These are phyloP conservation scores for Marcusenius ussheri DNA, from an alignment of 2,113 vertebrate species.

Conservation along the genomic window DNA sequence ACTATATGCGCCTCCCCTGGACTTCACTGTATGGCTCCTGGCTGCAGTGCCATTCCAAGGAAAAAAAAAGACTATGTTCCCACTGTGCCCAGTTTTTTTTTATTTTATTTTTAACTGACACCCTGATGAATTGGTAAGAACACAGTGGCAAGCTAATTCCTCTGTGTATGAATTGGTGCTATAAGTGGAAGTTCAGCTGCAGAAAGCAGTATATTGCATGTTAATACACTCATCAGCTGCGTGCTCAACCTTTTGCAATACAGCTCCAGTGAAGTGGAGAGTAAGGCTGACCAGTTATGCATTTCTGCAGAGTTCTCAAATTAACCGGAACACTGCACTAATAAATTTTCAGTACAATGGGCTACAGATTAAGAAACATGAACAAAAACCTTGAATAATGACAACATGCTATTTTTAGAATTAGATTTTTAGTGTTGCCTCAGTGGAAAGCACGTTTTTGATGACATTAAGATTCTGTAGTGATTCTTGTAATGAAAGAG, in stretches of 20 bases:
- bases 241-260: constrained; percentile 16
- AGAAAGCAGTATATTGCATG: background rate
- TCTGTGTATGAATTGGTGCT: background rate
- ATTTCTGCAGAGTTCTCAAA: constrained; percentile 20
- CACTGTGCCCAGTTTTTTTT: background rate
- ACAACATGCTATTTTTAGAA: constrained; percentile 27
- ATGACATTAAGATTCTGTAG: constrained; percentile 19
- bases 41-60: background rate
- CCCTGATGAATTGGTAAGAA: constrained; percentile 1
- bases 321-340: constrained; percentile 12
- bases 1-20: background rate
- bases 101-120: background rate
- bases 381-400: constrained; percentile 23
- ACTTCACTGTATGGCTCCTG: background rate
- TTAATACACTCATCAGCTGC: background rate
- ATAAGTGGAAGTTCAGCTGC: background rate
- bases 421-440: constrained; percentile 8
- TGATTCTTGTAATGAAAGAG: constrained; percentile 4
- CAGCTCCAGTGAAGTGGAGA: constrained; percentile 8
- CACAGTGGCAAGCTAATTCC: background rate
- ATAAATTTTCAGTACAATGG: constrained; percentile 8
- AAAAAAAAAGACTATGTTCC: background rate
- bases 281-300: background rate
- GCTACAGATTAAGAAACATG: constrained; percentile 28
- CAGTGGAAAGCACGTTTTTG: background rate